phyloP scores from a whole-genome alignment of 2,113 vertebrate species.

The Mormyrus lacerda region DNA sequence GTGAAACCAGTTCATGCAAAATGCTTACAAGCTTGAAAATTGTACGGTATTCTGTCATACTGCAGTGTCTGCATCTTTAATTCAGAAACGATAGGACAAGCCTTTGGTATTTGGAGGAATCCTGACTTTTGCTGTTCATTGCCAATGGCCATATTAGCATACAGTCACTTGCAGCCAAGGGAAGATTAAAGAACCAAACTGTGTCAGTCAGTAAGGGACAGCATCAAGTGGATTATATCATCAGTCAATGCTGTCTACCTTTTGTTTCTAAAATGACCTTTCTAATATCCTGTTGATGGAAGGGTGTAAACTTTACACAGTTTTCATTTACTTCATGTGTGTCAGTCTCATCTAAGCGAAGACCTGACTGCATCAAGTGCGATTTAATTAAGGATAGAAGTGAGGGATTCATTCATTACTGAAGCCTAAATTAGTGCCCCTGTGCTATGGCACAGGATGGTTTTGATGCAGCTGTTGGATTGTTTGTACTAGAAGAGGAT shows the following conservation, averaged over 20 bases:
- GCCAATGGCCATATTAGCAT: background rate
- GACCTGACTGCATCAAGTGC: background rate
- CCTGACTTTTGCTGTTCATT: background rate
- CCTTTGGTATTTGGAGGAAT: background rate
- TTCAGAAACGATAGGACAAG: background rate
- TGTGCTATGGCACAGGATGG: background rate
- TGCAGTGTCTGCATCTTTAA: background rate
- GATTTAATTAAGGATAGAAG: background rate
- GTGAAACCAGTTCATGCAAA: background rate
- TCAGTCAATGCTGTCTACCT: background rate
- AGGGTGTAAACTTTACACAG: background rate
- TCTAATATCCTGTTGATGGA: background rate
- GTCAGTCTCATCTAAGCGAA: no score
- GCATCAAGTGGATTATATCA: background rate
- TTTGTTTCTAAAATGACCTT: background rate
- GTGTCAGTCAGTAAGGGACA: background rate
- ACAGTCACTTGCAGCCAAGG: background rate
- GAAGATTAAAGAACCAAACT: background rate
- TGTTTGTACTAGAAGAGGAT: background rate
- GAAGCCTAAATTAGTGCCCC: background rate
- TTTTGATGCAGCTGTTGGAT: background rate
- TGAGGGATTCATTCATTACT: background rate
- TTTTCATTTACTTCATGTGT: background rate
- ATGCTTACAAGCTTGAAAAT: background rate
- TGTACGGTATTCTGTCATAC: background rate